A percentile compares a stretch with the other conserved stretches of the same genome.
phyloP scores from a whole-genome alignment of 2,113 vertebrate genomes.

The Loxodonta africana region DNA sequence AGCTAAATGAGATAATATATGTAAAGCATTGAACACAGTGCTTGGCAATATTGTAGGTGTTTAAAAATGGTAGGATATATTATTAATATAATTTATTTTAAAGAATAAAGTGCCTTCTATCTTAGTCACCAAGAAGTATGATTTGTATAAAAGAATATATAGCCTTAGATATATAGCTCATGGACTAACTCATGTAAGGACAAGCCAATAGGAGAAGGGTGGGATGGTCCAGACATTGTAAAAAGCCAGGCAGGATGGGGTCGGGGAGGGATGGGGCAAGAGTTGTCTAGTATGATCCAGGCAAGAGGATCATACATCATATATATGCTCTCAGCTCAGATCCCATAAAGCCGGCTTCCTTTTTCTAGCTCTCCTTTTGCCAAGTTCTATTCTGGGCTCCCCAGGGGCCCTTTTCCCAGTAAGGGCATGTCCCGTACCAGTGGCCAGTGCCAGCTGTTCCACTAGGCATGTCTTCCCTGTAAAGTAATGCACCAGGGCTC shows the following conservation, averaged over 20 bases:
- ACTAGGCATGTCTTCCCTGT: neutral
- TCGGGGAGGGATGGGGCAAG: neutral
- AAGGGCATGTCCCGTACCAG: neutral
- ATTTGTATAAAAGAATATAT: neutral
- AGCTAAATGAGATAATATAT: too few relatives aligned
- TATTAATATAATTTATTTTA: neutral
- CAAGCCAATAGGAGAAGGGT: neutral
- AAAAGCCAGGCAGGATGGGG: neutral
- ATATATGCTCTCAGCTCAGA: neutral
- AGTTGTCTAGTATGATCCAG: rapidly evolving
- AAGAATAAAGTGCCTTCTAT: neutral
- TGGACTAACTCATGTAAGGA: neutral
- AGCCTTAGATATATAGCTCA: neutral
- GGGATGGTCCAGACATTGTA: neutral
- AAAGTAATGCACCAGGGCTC: neutral
- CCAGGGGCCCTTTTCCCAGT: neutral
- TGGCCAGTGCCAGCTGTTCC: neutral
- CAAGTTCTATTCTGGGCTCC: constrained; percentile 22
- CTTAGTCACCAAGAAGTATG: neutral
- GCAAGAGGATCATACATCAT: neutral
- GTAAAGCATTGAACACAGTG: neutral
- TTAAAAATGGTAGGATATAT: neutral
- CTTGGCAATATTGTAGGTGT: neutral
- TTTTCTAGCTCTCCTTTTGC: neutral
- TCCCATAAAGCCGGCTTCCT: neutral